A percentile compares a stretch with the other conserved stretches of the same genome.
These are phyloP conservation scores for Nineta flava DNA, from an alignment of 2,888 invertebrate species.

Conservation along the genomic window DNA sequence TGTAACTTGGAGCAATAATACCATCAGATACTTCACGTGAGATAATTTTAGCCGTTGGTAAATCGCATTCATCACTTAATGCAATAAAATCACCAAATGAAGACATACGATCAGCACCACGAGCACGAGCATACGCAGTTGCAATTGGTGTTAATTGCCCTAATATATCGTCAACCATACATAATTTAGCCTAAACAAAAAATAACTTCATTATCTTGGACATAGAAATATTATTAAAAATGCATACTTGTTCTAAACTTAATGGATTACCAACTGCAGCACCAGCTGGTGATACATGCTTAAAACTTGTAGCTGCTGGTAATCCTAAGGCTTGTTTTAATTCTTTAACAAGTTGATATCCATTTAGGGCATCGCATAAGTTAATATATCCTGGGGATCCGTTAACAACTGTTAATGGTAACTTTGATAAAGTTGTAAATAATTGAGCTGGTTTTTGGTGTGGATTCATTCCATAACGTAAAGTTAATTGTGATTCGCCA, in stretches of 20 bases:
- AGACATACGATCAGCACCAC: slow-evolving; percentile 97
- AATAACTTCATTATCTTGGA: not conserved
- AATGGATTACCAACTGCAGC: slow-evolving; percentile 83
- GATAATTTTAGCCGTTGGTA: slow-evolving; percentile 78
- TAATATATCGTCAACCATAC: slow-evolving; percentile 80
- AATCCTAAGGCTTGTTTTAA: slow-evolving; percentile 59
- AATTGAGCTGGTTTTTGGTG: slow-evolving; percentile 94
- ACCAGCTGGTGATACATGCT: slow-evolving; percentile 96
- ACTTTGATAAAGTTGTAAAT: slow-evolving; percentile 57
- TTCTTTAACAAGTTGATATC: slow-evolving; percentile 90
- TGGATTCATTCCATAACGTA: slow-evolving; percentile 96
- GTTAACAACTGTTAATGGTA: slow-evolving; percentile 80
- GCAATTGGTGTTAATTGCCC: slow-evolving; percentile 65
- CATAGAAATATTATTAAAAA: slow-evolving; percentile 3
- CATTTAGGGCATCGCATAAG: slow-evolving; percentile 92
- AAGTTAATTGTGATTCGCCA: slow-evolving; percentile 60
- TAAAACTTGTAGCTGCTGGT: slow-evolving; percentile 92
- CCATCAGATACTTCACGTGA: slow-evolving; percentile 93
- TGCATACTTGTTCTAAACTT: slow-evolving; percentile 41
- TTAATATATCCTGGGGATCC: slow-evolving; percentile 97
- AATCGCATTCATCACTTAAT: slow-evolving; percentile 82
- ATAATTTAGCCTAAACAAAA: slow-evolving; percentile 63
- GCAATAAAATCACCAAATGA: slow-evolving; percentile 98
- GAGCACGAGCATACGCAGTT: slow-evolving; percentile 84
- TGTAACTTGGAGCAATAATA: slow-evolving; percentile 90